Conservation (phyloP, 2,888 invertebrate genomes). For the Lathronympha strigana region DNA sequence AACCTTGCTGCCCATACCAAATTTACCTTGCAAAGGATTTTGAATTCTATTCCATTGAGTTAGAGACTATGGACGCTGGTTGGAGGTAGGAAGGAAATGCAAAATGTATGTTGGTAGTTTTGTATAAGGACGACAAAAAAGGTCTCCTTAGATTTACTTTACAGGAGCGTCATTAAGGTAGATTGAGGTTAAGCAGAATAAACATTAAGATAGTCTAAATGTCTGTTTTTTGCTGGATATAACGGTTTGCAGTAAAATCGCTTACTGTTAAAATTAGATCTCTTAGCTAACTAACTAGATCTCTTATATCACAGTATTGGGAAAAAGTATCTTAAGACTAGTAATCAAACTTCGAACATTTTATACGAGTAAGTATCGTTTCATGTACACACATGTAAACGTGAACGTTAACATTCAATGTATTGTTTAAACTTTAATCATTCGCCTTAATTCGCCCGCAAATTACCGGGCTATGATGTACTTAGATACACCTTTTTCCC, state of each 20-base stretch:
- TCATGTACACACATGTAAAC: too few species aligned
- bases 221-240: not conserved
- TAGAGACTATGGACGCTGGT: constrained; percentile 40
- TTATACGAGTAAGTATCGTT: too few species aligned
- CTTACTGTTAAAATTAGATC: not conserved
- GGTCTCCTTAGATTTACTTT: constrained; percentile 67
- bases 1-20: constrained; percentile 44
- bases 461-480: too few species aligned
- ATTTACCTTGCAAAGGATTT: constrained; percentile 43
- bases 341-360: too few species aligned
- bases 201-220: constrained; percentile 1
- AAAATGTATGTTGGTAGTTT: constrained; percentile 23
- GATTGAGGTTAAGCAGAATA: constrained; percentile 68
- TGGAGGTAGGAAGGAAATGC: not conserved
- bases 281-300: too few species aligned
- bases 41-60: constrained; percentile 42
- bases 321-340: too few species aligned
- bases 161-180: constrained; percentile 70
- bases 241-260: not conserved
- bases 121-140: constrained; percentile 59
- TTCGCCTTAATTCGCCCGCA: too few species aligned
- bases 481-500: too few species aligned
- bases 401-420: too few species aligned
- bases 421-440: too few species aligned
- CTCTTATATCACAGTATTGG: too few species aligned